phyloP scores from a whole-genome alignment of 2,113 vertebrate genomes.

The Amphiprion ocellaris region DNA sequence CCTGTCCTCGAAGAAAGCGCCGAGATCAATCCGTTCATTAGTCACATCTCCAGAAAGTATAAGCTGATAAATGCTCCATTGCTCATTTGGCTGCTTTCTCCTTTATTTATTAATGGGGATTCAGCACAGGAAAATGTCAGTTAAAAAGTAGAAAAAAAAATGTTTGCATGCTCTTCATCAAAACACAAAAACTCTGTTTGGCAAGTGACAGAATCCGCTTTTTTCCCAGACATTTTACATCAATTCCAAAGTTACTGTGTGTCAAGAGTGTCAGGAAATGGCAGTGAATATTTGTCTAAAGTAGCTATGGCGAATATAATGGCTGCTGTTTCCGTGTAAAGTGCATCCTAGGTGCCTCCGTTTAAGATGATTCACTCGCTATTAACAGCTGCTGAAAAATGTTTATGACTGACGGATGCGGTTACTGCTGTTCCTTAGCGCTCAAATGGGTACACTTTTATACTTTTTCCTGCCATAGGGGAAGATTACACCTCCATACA shows the following conservation, averaged over 20 bases:
- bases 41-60: slow-evolving; percentile 22
- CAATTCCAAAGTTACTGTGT: slow-evolving; percentile 42
- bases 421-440: slow-evolving; percentile 1
- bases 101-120: slow-evolving; percentile 20
- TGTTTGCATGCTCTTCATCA: too few relatives aligned
- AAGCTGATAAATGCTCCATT: slow-evolving; percentile 7
- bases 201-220: slow-evolving; percentile 35
- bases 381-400: slow-evolving; percentile 45
- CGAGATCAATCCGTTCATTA: slow-evolving; percentile 34
- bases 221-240: slow-evolving; percentile 47
- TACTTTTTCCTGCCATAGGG: not conserved
- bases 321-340: slow-evolving; percentile 56
- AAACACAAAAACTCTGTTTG: not conserved
- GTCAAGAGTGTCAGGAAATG: slow-evolving; percentile 50
- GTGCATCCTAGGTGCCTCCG: slow-evolving; percentile 52
- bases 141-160: not conserved
- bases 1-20: not conserved
- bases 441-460: slow-evolving; percentile 34
- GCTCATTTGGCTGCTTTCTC: slow-evolving; percentile 10
- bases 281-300: slow-evolving; percentile 50
- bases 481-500: not conserved
- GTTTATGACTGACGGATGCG: slow-evolving; percentile 27
- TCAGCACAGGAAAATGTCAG: slow-evolving; percentile 5
- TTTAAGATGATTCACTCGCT: slow-evolving; percentile 62
- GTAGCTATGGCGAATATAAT: slow-evolving; percentile 59